phyloP scores from a whole-genome alignment of 2,888 invertebrate species.

The Matsumyia berberina region DNA sequence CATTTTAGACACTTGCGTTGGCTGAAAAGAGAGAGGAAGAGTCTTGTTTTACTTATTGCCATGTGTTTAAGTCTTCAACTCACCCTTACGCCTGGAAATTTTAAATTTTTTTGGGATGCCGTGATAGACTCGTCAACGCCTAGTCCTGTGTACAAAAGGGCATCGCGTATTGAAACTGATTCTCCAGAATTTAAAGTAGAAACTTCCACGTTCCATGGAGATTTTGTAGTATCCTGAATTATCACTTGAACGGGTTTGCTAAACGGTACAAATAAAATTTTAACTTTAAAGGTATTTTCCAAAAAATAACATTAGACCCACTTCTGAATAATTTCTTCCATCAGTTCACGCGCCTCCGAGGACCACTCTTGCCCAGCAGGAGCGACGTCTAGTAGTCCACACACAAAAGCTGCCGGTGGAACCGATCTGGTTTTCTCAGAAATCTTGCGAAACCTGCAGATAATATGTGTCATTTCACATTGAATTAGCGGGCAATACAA shows the following conservation, averaged over 20 bases:
- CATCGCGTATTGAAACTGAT: constrained; percentile 83
- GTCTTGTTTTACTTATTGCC: background rate
- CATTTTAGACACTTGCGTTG: constrained; percentile 75
- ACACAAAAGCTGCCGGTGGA: constrained; percentile 86
- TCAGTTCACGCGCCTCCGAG: constrained; percentile 85
- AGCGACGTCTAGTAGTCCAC: constrained; percentile 86
- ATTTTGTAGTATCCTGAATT: constrained; percentile 77
- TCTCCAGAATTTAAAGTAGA: constrained; percentile 80
- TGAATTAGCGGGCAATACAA: background rate
- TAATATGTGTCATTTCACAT: background rate
- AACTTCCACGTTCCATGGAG: constrained; percentile 84
- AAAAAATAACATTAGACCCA: constrained; percentile 80
- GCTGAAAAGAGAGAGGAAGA: constrained; percentile 59
- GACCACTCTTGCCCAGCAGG: constrained; percentile 86
- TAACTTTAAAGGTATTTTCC: background rate
- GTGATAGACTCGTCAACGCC: constrained; percentile 75
- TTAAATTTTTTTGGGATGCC: constrained; percentile 17
- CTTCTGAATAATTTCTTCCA: constrained; percentile 87
- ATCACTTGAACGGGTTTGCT: constrained; percentile 79
- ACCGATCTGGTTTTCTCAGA: constrained; percentile 84
- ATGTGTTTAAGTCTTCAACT: background rate
- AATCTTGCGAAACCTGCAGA: constrained; percentile 85
- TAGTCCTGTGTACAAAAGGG: constrained; percentile 83
- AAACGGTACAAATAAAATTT: constrained; percentile 46
- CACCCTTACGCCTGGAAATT: constrained; percentile 43